Percentiles rank a stretch among this genome's conserved stretches.
Conservation (phyloP, 2,797 vertebrate genomes). For the Manis crassicaudata region DNA sequence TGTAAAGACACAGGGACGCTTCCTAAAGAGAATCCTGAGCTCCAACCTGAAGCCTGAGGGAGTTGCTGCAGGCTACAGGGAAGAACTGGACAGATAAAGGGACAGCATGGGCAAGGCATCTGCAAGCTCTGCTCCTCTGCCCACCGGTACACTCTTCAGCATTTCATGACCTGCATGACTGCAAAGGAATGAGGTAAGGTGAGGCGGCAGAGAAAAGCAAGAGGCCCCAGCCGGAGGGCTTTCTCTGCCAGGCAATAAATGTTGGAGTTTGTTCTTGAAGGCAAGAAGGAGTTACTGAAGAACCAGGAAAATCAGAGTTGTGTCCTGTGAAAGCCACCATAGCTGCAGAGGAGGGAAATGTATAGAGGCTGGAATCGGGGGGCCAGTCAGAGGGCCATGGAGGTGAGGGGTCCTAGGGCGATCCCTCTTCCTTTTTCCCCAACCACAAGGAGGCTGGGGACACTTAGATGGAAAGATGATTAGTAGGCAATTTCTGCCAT, state of each 20-base stretch:
- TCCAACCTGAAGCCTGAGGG: background rate
- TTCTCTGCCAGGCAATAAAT: no score
- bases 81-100: background rate
- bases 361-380: background rate
- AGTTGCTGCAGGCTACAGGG: background rate
- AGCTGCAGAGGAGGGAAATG: background rate
- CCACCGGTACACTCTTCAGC: rapidly evolving
- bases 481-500: background rate
- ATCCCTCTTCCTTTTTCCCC: background rate
- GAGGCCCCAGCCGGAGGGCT: background rate
- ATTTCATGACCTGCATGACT: background rate
- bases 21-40: background rate
- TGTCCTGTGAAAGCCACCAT: background rate
- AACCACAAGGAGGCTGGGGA: background rate
- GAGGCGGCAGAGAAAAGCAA: background rate
- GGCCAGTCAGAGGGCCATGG: background rate
- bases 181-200: background rate
- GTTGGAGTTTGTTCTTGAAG: background rate
- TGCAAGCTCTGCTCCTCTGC: background rate
- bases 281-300: background rate
- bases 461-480: background rate
- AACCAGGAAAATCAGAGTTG: background rate
- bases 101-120: background rate
- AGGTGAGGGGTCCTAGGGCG: background rate
- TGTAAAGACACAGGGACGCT: background rate